Conservation (phyloP, 2,113 vertebrate genomes). For the Psettodes erumei region DNA sequence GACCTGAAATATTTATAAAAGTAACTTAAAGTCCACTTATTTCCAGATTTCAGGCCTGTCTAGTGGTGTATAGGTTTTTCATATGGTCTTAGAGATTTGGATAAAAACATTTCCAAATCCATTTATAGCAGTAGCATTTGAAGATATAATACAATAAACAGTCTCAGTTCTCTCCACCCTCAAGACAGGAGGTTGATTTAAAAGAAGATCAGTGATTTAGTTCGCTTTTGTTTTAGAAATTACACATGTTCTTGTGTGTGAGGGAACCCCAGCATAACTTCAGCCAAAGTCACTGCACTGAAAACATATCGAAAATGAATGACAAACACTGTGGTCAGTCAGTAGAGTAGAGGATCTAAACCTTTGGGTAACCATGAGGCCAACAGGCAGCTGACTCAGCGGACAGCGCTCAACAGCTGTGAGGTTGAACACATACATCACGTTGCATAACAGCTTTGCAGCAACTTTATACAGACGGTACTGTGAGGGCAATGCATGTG, state of each 20-base stretch:
- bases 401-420: conserved; percentile 17
- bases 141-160: not conserved
- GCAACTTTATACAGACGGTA: conserved; percentile 7
- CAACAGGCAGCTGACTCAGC: conserved; percentile 48
- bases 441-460: conserved; percentile 5
- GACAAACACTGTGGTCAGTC: not conserved
- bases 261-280: not conserved
- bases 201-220: not conserved
- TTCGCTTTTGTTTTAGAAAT: not conserved
- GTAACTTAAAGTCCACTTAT: not conserved
- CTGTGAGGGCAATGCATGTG: not conserved
- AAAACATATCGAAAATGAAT: not conserved
- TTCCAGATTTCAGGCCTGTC: not conserved
- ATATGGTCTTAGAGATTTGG: too few species aligned
- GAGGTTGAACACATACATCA: conserved; percentile 20
- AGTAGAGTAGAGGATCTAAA: conserved; percentile 18
- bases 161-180: not conserved
- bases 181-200: not conserved
- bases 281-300: not conserved
- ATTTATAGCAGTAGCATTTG: not conserved
- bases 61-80: too few species aligned
- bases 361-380: conserved; percentile 6
- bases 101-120: too few species aligned
- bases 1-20: not conserved
- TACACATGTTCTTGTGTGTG: not conserved